Conservation (phyloP, 2,888 invertebrate species). For the Apodemia duryi region DNA sequence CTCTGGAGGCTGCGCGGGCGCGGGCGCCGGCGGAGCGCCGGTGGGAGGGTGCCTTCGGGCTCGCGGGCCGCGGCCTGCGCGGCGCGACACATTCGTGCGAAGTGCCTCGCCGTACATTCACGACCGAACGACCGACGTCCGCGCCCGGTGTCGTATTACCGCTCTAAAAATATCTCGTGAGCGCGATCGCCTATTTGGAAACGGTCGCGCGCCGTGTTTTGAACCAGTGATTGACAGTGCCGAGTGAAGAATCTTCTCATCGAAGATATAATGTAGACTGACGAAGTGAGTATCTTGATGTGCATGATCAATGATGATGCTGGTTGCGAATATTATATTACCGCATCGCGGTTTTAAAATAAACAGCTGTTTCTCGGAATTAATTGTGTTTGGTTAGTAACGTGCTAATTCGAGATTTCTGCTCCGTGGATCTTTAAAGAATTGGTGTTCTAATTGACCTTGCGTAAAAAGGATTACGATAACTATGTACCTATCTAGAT, state of each 20-base stretch:
- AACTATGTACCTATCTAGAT: no score
- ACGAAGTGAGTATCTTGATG: slow-evolving; percentile 57
- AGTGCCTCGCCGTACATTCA: slow-evolving; percentile 52
- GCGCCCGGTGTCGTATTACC: slow-evolving; percentile 76
- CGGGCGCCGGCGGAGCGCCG: slow-evolving; percentile 29
- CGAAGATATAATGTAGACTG: slow-evolving; percentile 44
- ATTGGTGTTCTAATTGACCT: not conserved
- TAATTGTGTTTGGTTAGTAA: slow-evolving; percentile 49
- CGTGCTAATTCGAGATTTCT: slow-evolving; percentile 65
- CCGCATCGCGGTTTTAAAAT: slow-evolving; percentile 65
- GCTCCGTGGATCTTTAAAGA: slow-evolving; percentile 1
- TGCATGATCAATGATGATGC: slow-evolving; percentile 30
- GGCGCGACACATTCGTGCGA: slow-evolving; percentile 60
- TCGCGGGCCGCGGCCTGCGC: slow-evolving; percentile 28
- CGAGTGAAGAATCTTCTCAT: slow-evolving; percentile 66
- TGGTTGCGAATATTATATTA: slow-evolving; percentile 47
- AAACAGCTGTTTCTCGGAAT: slow-evolving; percentile 73
- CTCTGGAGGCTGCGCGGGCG: slow-evolving; percentile 50
- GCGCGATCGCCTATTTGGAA: slow-evolving; percentile 77
- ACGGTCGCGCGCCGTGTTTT: slow-evolving; percentile 74
- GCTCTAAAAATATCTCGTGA: slow-evolving; percentile 75
- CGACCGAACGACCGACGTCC: slow-evolving; percentile 67
- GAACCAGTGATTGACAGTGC: slow-evolving; percentile 78
- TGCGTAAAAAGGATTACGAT: not conserved
- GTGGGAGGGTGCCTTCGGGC: slow-evolving; percentile 23